Base-by-base conservation (phyloP, 2,797 vertebrate genomes). In the Pseudochirops corinnae region DNA sequence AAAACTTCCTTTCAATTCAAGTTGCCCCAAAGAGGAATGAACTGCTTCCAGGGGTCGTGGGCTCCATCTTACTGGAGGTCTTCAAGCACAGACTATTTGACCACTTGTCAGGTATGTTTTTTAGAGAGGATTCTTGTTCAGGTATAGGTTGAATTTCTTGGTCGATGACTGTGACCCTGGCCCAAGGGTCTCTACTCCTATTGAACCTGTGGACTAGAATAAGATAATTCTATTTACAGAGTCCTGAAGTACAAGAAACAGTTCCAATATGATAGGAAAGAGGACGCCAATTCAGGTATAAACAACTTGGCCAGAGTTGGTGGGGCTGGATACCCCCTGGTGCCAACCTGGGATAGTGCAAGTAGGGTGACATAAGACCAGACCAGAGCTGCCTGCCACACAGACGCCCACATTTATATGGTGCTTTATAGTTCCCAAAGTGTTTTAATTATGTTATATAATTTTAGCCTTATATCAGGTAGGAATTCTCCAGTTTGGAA, bases 311-410 rank as follows among this genome's bases (percentile, higher is more conserved):
- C 74, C 74, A 87, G 74, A 50, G 21, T 5, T 46, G 21, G 39
- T 4, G 74, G 39, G 39, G 39, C 39, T 87, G 92, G 52, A 62
- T 29, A 57, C 57, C 57, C 57, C 50, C 28, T 92, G 50, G 24
- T 92, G 92, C 52, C 58, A 67, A 55, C 18, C 50, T 92, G 92
- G 50, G 58, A 53, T 62, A 92, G 29, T 62, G 58, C 58, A 92
- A 92, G 58, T 62, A 28, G 46, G 57, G 29, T 67, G 13, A 50
- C 33, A 52, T 14, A 9, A 21, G 31, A 52, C 33, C 29, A 50
- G 91, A 57, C 26, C 55, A 26, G 31, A 67, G 58, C 58, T 82
- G 67, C 67, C n/a, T 24, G 18, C 67, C 29, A n/a, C 62, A 39
- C 4, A 12, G 74, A 4, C 26, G 9, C 39, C 46, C 74, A 46